Evolutionary conservation across 2,113 vertebrate genomes (phyloP).

Genomic region (Octodon degus): DNA sequence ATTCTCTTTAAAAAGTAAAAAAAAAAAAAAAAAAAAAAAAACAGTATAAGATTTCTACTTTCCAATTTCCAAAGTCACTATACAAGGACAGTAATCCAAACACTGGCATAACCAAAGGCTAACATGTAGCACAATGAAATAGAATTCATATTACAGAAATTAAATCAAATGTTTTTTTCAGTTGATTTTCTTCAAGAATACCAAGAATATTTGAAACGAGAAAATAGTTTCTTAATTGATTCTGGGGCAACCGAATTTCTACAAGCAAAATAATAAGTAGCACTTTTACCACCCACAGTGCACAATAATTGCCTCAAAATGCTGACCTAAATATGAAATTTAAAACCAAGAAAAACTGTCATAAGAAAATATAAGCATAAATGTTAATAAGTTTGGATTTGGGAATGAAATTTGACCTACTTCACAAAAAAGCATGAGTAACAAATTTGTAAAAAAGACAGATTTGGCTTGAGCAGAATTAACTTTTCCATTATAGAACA

Average conservation of each 20-base stretch:
- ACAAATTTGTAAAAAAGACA: background rate
- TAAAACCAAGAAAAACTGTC: background rate
- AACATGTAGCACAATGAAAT: background rate
- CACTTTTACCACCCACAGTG: background rate
- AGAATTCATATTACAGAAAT: background rate
- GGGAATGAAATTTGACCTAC: background rate
- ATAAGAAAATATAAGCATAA: background rate
- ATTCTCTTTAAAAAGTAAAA: too few species aligned
- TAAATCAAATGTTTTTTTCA: background rate
- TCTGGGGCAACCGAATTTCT: background rate
- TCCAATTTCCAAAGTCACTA: background rate
- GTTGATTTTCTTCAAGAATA: background rate
- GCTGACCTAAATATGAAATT: background rate
- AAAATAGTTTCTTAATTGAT: background rate
- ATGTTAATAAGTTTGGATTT: background rate
- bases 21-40: background rate
- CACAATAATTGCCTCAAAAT: background rate
- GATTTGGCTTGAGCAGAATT: background rate
- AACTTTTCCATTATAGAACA: background rate
- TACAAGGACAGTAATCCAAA: background rate
- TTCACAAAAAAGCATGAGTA: background rate
- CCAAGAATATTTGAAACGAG: background rate
- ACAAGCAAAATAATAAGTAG: background rate
- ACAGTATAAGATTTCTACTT: background rate
- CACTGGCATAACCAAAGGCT: background rate